A percentile compares a stretch with the other conserved stretches of the same genome.
phyloP scores from a whole-genome alignment of 92 coral and sea anemone genomes.

The Blastomussa wellsi region DNA sequence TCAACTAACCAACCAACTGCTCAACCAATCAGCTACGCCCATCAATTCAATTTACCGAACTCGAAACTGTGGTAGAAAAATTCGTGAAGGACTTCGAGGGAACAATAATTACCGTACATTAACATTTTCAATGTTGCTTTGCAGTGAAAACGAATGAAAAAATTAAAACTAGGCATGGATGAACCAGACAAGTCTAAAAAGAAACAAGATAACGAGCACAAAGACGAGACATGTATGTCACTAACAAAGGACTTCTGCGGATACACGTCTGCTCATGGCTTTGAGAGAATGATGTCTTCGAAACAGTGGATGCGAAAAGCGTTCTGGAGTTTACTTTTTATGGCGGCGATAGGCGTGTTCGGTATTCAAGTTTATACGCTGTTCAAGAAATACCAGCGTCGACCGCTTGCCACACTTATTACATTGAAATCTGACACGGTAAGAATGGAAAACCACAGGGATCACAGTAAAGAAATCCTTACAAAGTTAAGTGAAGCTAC shows the following conservation, averaged over 20 bases:
- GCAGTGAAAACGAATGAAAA: background rate
- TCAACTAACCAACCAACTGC: too few relatives aligned
- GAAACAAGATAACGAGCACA: background rate
- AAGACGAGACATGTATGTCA: constrained; percentile 14
- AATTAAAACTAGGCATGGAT: background rate
- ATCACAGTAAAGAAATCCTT: background rate
- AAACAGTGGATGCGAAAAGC: constrained; percentile 48
- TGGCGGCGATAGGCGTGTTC: constrained; percentile 46
- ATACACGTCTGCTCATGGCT: constrained; percentile 62
- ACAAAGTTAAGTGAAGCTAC: background rate
- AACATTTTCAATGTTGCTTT: background rate
- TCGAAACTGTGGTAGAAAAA: too few relatives aligned
- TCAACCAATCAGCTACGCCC: too few relatives aligned
- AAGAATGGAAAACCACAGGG: background rate
- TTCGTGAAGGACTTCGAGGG: background rate
- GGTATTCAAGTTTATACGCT: constrained; percentile 37
- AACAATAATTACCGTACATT: too few relatives aligned
- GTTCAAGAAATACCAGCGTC: constrained; percentile 38
- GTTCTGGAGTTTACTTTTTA: constrained; percentile 58
- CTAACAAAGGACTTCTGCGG: constrained; percentile 57
- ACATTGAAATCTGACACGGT: constrained; percentile 53
- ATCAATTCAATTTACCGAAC: too few relatives aligned
- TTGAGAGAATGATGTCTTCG: constrained; percentile 55
- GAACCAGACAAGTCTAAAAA: background rate
- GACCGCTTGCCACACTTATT: constrained; percentile 55